Conservation (phyloP, 2,888 invertebrate species). For the Leptura quadrifasciata region DNA sequence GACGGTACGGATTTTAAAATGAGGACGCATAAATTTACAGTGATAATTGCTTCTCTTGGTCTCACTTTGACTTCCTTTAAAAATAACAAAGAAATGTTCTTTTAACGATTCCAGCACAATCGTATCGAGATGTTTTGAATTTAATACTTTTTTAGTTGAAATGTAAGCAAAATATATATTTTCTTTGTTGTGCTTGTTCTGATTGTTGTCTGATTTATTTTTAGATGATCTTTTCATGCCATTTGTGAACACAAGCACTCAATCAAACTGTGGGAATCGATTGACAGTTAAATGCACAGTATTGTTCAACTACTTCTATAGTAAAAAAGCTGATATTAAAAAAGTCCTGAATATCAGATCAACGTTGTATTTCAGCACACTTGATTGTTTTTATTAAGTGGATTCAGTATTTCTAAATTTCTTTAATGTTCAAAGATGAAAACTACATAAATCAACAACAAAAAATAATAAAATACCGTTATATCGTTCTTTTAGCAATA, state of each 20-base stretch:
- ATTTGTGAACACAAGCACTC: constrained; percentile 27
- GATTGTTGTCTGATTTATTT: constrained; percentile 25
- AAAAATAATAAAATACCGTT: too few species aligned
- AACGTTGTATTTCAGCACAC: too few species aligned
- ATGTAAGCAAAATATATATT: constrained; percentile 26
- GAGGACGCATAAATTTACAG: constrained; percentile 64
- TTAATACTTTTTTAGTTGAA: constrained; percentile 15
- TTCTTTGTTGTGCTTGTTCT: constrained; percentile 23
- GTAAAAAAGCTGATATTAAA: too few species aligned
- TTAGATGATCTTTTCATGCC: constrained; percentile 6
- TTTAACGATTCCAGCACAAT: constrained; percentile 16
- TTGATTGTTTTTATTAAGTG: too few species aligned
- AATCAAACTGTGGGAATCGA: background rate
- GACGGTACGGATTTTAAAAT: constrained; percentile 66
- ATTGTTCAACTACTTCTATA: background rate
- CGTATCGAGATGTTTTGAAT: constrained; percentile 13
- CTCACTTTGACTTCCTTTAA: constrained; percentile 32
- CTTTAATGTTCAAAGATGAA: too few species aligned
- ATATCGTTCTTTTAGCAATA: too few species aligned
- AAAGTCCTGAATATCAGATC: too few species aligned
- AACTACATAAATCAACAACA: too few species aligned
- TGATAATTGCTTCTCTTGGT: constrained; percentile 64
- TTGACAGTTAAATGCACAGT: background rate
- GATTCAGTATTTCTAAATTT: too few species aligned
- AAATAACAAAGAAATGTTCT: constrained; percentile 48